Evolutionary conservation across 64 coral and sea anemone genomes (phyloP), one percentile per base, ranked within the genome.

Genomic region (Porites australiensis): DNA sequence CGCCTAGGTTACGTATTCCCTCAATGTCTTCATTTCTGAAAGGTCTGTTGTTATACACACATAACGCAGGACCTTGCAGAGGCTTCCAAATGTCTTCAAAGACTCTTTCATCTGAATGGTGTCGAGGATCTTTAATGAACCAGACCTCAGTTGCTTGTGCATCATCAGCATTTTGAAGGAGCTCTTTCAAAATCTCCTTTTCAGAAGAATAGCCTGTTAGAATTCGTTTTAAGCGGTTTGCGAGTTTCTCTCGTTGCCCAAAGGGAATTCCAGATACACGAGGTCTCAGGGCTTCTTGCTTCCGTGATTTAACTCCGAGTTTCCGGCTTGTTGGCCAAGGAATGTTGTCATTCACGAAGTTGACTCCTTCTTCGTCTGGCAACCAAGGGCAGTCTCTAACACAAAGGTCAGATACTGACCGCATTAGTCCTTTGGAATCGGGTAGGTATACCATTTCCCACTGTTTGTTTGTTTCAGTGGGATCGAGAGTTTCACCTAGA

Each of bases 161-260:
- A 80, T 98, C 96, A 54, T 98, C 96, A 16, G 96, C 96, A 61
- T 98, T 98, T 87, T 98, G 96, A 63, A 94, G 79, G 77, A 98
- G 92, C 50, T 98, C 96, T 90, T 98, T 98, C 52, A 98, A 64
- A 21, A 98, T 94, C 78, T 88, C 88, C 22, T 92, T 90, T 44
- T 88, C 88, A 75, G 83, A 91, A 18, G 96, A 92, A 77, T 98
- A 98, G 63, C 69, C 48, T 6, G 75, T 73, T 64, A 98, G 69
- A 66, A 98, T 94, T 6, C 89, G 78, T 50, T 98, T 95, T 7
- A 98, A 77, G 8, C 96, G 88, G 62, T 91, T 94, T 22, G 93
- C 95, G 12, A 94, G 75, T 18, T 98, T 92, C 57, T 98, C 96
- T 13, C 84, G 78, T 64, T 94, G 96, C 51, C 96, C 96, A 89